Evolutionary conservation across 2,888 invertebrate species (phyloP).

Genomic region (Unio delphinus): DNA sequence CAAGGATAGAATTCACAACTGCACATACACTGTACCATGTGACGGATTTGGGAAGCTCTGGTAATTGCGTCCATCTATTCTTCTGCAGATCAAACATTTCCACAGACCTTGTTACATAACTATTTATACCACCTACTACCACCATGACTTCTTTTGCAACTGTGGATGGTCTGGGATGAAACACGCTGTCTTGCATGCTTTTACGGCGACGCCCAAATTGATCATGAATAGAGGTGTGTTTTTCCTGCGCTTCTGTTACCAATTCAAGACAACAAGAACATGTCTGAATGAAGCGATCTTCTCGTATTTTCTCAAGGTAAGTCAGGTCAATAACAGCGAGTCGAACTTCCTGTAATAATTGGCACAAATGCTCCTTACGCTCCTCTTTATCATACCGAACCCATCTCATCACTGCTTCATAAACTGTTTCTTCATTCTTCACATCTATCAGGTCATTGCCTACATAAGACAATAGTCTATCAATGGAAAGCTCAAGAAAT

Average conservation of each 20-base stretch:
- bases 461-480: slow-evolving; percentile 60
- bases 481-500: slow-evolving; percentile 63
- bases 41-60: slow-evolving; percentile 61
- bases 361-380: slow-evolving; percentile 46
- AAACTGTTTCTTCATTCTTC: slow-evolving; percentile 65
- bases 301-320: slow-evolving; percentile 56
- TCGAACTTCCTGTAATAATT: slow-evolving; percentile 59
- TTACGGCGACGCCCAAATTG: slow-evolving; percentile 62
- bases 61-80: slow-evolving; percentile 64
- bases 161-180: slow-evolving; percentile 68
- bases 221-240: slow-evolving; percentile 62
- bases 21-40: slow-evolving; percentile 64
- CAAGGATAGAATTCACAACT: slow-evolving; percentile 62
- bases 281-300: slow-evolving; percentile 56
- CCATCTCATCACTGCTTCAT: slow-evolving; percentile 67
- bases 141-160: slow-evolving; percentile 69
- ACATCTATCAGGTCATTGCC: slow-evolving; percentile 69
- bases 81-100: slow-evolving; percentile 69
- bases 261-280: slow-evolving; percentile 55
- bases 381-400: slow-evolving; percentile 63
- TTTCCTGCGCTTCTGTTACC: slow-evolving; percentile 59
- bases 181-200: slow-evolving; percentile 63
- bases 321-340: slow-evolving; percentile 62
- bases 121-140: slow-evolving; percentile 63
- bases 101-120: slow-evolving; percentile 58